Evolutionary conservation across 1,140 invertebrate species (phyloP).

Genomic region (Camponotus vicinus): DNA sequence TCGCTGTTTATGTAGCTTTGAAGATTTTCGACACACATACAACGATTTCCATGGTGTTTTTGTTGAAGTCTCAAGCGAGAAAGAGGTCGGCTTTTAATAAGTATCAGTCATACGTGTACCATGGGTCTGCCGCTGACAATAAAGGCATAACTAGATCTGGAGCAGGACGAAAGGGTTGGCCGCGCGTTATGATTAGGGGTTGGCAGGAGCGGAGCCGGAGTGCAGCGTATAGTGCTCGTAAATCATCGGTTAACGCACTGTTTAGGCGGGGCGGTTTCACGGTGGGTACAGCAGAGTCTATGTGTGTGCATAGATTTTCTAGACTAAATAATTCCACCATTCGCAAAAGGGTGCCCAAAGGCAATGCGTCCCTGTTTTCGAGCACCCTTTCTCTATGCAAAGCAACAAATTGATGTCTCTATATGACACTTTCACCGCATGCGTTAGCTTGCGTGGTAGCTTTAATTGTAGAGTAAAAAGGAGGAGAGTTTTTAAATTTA

Average conservation of each 20-base stretch:
- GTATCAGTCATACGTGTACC: conserved; percentile 47
- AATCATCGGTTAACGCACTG: conserved; percentile 86
- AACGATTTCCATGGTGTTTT: conserved; percentile 33
- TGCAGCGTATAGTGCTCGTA: conserved; percentile 77
- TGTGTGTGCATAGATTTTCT: conserved; percentile 80
- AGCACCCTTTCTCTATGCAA: conserved; percentile 26
- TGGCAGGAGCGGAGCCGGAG: conserved; percentile 52
- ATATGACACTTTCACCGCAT: conserved; percentile 7
- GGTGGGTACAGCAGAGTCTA: conserved; percentile 83
- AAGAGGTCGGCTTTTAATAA: conserved; percentile 68
- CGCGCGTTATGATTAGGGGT: conserved; percentile 64
- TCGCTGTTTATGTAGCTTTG: conserved; percentile 30
- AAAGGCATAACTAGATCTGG: conserved; percentile 75
- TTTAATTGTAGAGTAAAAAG: background rate
- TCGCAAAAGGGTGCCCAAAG: conserved; percentile 75
- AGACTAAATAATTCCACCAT: conserved; percentile 85
- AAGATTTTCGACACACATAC: conserved; percentile 8
- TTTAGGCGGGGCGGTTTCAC: conserved; percentile 87
- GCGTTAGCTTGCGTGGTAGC: background rate
- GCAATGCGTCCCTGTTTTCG: conserved; percentile 52
- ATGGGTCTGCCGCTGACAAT: conserved; percentile 65
- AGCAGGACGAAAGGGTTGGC: conserved; percentile 71
- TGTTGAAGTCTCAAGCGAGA: conserved; percentile 19
- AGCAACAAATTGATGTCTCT: conserved; percentile 68
- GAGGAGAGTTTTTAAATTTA: background rate